phyloP scores from a whole-genome alignment of 2,797 vertebrate species.

The Tinamus major region DNA sequence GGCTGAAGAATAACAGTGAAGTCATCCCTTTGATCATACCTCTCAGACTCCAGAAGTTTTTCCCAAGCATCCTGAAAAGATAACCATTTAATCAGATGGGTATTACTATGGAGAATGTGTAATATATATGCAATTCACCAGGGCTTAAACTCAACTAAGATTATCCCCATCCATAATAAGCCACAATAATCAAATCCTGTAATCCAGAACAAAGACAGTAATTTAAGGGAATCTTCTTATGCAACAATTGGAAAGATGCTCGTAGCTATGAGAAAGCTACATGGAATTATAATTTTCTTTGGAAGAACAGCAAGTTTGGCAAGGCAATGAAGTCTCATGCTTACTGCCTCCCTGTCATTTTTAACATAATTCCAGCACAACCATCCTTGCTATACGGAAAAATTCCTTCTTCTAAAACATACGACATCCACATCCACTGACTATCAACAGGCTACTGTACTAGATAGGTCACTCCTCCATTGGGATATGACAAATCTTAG shows the following conservation, averaged over 20 bases:
- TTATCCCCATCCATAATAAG: conserved; percentile 10
- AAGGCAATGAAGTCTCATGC: not conserved
- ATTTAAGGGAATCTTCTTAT: conserved; percentile 1
- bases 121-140: not conserved
- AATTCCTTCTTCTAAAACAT: not conserved
- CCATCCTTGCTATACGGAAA: not conserved
- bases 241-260: not conserved
- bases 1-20: conserved; percentile 79
- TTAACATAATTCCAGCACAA: not conserved
- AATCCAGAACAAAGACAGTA: conserved; percentile 14
- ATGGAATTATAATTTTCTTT: not conserved
- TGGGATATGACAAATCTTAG: not conserved
- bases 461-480: not conserved
- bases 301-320: not conserved
- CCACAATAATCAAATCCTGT: conserved; percentile 14
- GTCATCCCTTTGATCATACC: conserved; percentile 67
- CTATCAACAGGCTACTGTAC: not conserved
- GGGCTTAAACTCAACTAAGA: not conserved
- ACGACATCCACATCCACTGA: not conserved
- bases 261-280: not conserved
- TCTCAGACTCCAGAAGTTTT: conserved; percentile 66
- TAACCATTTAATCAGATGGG: not conserved
- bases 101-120: not conserved
- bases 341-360: not conserved
- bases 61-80: conserved; percentile 74